phyloP scores from a whole-genome alignment of 2,113 vertebrate genomes.

The Muntiacus muntjak region DNA sequence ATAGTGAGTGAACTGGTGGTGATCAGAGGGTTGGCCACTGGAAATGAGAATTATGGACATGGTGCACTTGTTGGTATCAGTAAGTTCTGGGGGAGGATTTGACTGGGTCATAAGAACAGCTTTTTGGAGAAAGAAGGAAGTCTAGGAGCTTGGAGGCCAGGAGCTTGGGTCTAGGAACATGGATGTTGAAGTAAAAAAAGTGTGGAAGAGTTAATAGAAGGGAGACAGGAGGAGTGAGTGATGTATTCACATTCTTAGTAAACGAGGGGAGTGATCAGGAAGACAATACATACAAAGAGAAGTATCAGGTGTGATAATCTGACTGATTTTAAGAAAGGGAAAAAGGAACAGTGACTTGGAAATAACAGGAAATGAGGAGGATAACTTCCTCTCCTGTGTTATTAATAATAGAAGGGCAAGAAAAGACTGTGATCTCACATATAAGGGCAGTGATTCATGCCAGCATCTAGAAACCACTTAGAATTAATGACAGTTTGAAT shows the following conservation, averaged over 20 bases:
- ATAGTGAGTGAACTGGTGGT: background rate
- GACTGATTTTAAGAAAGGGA: background rate
- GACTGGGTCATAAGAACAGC: background rate
- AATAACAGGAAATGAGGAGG: background rate
- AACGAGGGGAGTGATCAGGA: background rate
- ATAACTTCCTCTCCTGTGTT: background rate
- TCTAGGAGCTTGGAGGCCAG: background rate
- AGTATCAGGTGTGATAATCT: background rate
- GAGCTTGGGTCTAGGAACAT: background rate
- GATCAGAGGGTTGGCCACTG: background rate
- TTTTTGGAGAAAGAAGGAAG: background rate
- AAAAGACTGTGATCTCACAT: background rate
- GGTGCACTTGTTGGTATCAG: background rate
- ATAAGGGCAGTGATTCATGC: background rate
- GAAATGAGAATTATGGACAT: background rate
- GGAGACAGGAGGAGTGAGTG: background rate
- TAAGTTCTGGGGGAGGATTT: background rate
- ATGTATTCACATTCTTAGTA: background rate
- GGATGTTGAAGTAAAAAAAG: background rate
- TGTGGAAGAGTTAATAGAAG: background rate
- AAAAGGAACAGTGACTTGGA: background rate
- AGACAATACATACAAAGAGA: background rate
- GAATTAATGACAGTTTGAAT: background rate
- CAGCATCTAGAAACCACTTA: background rate
- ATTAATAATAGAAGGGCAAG: background rate